Percentiles rank a stretch among this genome's conserved stretches.
These are phyloP conservation scores for Anthopleura sola DNA, from an alignment of 64 coral and sea anemone species.

Conservation along the genomic window DNA sequence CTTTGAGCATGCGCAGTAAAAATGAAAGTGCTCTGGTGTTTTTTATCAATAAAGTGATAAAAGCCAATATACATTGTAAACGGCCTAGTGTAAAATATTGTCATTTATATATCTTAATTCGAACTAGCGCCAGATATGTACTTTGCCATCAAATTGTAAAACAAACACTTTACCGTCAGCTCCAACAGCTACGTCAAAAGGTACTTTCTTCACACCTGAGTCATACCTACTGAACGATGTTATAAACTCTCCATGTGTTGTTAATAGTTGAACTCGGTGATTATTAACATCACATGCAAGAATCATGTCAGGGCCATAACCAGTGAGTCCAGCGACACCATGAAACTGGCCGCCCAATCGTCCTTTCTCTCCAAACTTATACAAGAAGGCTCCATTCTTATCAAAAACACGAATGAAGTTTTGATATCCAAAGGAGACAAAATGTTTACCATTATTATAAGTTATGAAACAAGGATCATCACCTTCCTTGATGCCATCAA, in stretches of 20 bases:
- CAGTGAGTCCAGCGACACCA: background rate
- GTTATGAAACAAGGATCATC: background rate
- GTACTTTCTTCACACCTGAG: background rate
- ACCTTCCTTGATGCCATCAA: background rate
- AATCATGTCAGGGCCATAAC: background rate
- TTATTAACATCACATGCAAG: background rate
- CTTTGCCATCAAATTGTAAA: background rate
- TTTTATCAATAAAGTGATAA: too few species aligned
- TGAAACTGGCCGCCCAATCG: background rate
- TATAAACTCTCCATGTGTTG: background rate
- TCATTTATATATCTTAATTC: too few species aligned
- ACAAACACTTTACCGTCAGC: constrained; percentile 12
- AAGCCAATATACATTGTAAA: too few species aligned
- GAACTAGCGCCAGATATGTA: background rate
- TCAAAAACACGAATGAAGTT: background rate
- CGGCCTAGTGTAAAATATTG: too few species aligned
- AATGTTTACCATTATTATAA: background rate
- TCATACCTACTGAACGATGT: background rate
- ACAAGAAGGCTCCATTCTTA: background rate
- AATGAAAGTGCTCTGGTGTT: too few species aligned
- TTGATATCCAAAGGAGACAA: background rate
- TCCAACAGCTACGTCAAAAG: background rate
- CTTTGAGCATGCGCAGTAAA: too few species aligned
- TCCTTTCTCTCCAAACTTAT: background rate
- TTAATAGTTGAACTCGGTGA: background rate